Evolutionary conservation across 2,797 vertebrate species (phyloP).

Genomic region (Myripristis jacobus): DNA sequence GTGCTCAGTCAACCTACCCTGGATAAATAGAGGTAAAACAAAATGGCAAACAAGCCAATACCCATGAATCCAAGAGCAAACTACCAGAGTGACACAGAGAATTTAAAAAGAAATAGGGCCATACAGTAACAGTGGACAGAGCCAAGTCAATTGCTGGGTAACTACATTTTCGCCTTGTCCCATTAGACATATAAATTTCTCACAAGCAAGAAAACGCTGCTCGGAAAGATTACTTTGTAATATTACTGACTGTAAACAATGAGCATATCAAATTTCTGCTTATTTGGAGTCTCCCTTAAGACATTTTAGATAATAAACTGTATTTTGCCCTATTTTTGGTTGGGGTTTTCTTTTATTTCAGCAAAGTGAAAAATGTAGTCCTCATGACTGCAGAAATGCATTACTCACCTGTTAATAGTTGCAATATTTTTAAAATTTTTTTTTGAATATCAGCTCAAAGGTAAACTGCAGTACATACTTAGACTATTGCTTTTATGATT

Average conservation of each 20-base stretch:
- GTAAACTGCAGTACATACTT: neutral
- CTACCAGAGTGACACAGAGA: conserved; percentile 29
- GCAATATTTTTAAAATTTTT: no score
- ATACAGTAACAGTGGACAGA: conserved; percentile 18
- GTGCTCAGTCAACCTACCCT: conserved; percentile 29
- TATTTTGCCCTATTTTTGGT: neutral
- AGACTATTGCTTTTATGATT: neutral
- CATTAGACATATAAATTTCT: conserved; percentile 30
- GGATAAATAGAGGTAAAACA: conserved; percentile 43
- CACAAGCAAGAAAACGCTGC: conserved; percentile 17
- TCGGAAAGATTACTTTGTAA: conserved; percentile 9
- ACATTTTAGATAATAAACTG: conserved; percentile 1
- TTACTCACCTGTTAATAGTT: neutral
- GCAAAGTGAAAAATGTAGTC: neutral
- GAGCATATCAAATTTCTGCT: neutral
- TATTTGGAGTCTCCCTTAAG: conserved; percentile 11
- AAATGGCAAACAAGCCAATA: conserved; percentile 53
- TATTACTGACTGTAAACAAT: conserved; percentile 6
- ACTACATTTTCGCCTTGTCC: conserved; percentile 29
- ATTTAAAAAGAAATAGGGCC: conserved; percentile 26
- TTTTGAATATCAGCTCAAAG: neutral
- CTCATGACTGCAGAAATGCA: neutral
- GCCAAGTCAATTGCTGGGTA: conserved; percentile 28
- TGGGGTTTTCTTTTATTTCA: neutral
- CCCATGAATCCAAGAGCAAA: conserved; percentile 54